phyloP scores from a whole-genome alignment of 1,140 invertebrate species.

The Papilio aristodemus region DNA sequence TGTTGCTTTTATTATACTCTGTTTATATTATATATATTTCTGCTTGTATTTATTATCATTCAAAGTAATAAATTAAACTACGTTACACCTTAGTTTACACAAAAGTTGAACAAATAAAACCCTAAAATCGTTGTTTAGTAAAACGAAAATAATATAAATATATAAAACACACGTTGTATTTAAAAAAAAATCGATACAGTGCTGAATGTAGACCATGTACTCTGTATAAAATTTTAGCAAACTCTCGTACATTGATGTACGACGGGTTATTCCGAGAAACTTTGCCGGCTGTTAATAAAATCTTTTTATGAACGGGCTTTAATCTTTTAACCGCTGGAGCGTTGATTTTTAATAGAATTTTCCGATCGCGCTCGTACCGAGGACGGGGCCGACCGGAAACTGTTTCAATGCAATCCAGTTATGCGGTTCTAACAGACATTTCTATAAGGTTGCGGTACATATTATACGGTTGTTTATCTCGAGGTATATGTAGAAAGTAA shows the following conservation, averaged over 20 bases:
- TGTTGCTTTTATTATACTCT: conserved; percentile 1
- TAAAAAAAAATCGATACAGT: no score
- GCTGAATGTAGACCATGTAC: no score
- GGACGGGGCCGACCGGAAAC: background rate
- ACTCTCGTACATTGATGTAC: background rate
- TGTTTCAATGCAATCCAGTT: conserved; percentile 38
- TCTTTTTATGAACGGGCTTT: conserved; percentile 8
- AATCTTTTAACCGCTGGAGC: background rate
- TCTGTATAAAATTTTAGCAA: background rate
- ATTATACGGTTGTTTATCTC: background rate
- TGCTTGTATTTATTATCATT: background rate
- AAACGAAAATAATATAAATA: no score
- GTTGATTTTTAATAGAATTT: conserved; percentile 37
- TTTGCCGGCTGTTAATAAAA: background rate
- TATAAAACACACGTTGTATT: no score
- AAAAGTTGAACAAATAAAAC: no score
- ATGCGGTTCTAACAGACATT: conserved; percentile 32
- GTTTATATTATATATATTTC: background rate
- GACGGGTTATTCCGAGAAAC: background rate
- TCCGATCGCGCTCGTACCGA: background rate
- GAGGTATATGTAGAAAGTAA: no score
- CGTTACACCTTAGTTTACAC: no score
- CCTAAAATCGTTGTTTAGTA: no score
- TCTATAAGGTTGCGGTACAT: background rate
- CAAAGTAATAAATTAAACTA: no score